phyloP scores from a whole-genome alignment of 2,797 vertebrate species.

The Dermochelys coriacea region DNA sequence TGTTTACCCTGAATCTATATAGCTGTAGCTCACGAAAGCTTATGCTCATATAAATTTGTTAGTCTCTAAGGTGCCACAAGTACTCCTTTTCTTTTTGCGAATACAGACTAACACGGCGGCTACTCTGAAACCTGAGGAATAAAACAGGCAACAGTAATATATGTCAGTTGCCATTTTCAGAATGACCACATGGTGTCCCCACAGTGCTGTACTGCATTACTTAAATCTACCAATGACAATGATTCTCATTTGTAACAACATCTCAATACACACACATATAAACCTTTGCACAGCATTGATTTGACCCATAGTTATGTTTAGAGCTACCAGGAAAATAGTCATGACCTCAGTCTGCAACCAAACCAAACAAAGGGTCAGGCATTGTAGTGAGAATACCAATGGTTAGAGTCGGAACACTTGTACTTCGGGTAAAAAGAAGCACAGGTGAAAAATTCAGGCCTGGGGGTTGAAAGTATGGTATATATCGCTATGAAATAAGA shows the following conservation, averaged over 20 bases:
- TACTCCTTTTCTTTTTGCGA: too few species aligned
- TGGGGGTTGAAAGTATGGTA: background rate
- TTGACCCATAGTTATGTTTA: background rate
- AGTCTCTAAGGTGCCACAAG: too few species aligned
- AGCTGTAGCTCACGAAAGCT: too few species aligned
- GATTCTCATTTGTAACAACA: background rate
- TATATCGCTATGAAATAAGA: background rate
- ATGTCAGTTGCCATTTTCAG: background rate
- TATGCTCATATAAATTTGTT: too few species aligned
- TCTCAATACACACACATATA: background rate
- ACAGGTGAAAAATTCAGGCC: slow-evolving; percentile 58
- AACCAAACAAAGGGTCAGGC: background rate
- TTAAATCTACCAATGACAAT: background rate
- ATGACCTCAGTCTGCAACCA: background rate
- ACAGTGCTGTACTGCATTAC: slow-evolving; percentile 28
- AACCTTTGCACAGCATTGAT: background rate
- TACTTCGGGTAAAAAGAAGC: background rate
- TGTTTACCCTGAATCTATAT: background rate
- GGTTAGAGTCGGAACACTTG: background rate
- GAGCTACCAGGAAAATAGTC: background rate
- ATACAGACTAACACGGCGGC: too few species aligned
- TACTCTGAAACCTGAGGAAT: too few species aligned
- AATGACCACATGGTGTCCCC: slow-evolving; percentile 76
- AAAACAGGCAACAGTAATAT: background rate
- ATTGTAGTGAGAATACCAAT: rapidly evolving